These are phyloP conservation scores for Sesia bembeciformis DNA, from an alignment of 2,888 invertebrate species.

Conservation along the genomic window DNA sequence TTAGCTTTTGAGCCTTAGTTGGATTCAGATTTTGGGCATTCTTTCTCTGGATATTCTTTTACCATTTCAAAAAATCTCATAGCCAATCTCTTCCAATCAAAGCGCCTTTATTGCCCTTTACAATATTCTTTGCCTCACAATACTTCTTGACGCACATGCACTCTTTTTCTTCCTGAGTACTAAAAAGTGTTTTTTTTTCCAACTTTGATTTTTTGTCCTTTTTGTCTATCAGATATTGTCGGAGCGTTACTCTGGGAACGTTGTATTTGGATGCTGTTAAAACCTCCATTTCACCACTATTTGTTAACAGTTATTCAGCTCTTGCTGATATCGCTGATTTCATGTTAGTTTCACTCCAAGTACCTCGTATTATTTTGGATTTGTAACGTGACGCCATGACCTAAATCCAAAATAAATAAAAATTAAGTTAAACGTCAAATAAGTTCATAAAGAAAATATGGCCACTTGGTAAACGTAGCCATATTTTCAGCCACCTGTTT, in stretches of 20 bases:
- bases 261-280: constrained; percentile 3
- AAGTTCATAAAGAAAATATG: not conserved
- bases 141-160: not conserved
- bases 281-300: constrained; percentile 2
- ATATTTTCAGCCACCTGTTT: not conserved
- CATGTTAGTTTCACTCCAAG: constrained; percentile 3
- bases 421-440: not conserved
- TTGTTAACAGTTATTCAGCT: too few species aligned
- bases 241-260: constrained; percentile 4
- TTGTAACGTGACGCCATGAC: not conserved
- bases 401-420: not conserved
- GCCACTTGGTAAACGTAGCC: not conserved
- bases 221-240: constrained; percentile 4
- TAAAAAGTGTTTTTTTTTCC: constrained; percentile 6
- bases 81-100: constrained; percentile 10
- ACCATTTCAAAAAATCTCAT: constrained; percentile 8
- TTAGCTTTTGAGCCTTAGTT: constrained; percentile 9
- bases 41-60: constrained; percentile 7
- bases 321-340: constrained; percentile 3
- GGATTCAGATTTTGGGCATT: constrained; percentile 8
- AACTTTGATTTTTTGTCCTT: constrained; percentile 1
- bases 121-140: not conserved
- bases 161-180: constrained; percentile 5
- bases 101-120: not conserved
- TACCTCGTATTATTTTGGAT: constrained; percentile 1